phyloP scores from a whole-genome alignment of 2,113 vertebrate species.

The Caranx ignobilis region DNA sequence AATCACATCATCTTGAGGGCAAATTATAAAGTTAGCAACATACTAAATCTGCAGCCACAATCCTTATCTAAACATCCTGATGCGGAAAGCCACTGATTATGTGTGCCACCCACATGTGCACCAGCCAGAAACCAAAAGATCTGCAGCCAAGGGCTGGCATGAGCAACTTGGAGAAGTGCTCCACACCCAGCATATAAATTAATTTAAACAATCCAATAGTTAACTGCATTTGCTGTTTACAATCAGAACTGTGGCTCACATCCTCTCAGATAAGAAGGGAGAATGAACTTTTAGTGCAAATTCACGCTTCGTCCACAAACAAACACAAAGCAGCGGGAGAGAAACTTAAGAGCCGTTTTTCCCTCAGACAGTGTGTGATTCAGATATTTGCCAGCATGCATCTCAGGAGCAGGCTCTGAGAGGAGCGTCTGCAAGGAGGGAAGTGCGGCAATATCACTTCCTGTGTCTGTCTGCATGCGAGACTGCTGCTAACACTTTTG shows the following conservation, averaged over 20 bases:
- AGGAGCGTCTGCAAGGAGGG: conserved; percentile 69
- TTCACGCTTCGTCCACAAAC: conserved; percentile 20
- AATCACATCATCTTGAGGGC: conserved; percentile 52
- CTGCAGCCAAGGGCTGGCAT: conserved; percentile 23
- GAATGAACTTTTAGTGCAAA: conserved; percentile 18
- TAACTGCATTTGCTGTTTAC: conserved; percentile 23
- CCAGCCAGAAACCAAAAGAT: conserved; percentile 54
- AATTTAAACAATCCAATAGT: conserved; percentile 53
- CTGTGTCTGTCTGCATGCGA: conserved; percentile 76
- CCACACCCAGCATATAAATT: conserved; percentile 62
- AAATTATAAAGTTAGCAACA: conserved; percentile 57
- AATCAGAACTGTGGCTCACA: background rate
- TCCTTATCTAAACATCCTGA: conserved; percentile 76
- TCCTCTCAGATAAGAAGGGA: conserved; percentile 30
- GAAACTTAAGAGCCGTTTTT: conserved; percentile 17
- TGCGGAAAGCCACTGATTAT: conserved; percentile 68
- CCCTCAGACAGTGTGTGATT: conserved; percentile 2
- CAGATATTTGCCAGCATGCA: background rate
- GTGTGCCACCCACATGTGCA: conserved; percentile 61
- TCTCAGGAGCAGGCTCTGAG: conserved; percentile 41
- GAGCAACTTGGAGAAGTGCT: background rate
- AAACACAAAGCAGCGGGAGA: background rate
- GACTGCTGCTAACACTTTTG: conserved; percentile 67
- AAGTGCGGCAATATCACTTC: conserved; percentile 74
- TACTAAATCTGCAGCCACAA: conserved; percentile 58